Conservation (phyloP, 1,140 invertebrate genomes). For the Campoletis sonorensis region DNA sequence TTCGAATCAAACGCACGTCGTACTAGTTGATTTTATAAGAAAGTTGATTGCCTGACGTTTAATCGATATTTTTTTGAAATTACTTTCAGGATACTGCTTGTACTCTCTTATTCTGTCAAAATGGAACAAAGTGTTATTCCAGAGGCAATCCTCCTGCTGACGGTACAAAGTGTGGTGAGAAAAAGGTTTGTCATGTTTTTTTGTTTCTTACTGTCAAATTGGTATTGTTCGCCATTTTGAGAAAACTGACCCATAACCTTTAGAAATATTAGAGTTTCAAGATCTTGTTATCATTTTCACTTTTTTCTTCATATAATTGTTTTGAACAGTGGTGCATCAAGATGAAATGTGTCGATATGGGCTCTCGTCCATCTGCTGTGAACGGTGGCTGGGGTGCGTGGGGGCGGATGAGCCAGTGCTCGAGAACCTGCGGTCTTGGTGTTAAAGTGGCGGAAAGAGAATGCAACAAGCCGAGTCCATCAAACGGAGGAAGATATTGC, state of each 20-base stretch:
- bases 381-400: slow-evolving; percentile 83
- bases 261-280: neutral
- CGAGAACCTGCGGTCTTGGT: slow-evolving; percentile 81
- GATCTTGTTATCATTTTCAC: neutral
- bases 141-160: slow-evolving; percentile 80
- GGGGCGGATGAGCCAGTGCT: slow-evolving; percentile 79
- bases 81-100: slow-evolving; percentile 69
- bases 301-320: neutral
- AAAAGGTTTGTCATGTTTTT: slow-evolving; percentile 67
- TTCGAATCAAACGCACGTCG: too few species aligned
- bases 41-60: too few species aligned
- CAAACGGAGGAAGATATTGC: slow-evolving; percentile 81
- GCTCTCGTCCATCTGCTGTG: slow-evolving; percentile 79
- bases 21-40: too few species aligned
- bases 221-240: too few species aligned
- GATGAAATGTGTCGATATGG: slow-evolving; percentile 81
- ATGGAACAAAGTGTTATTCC: slow-evolving; percentile 77
- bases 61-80: too few species aligned
- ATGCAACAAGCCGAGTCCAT: slow-evolving; percentile 78
- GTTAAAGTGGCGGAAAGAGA: slow-evolving; percentile 74
- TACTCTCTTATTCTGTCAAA: slow-evolving; percentile 79
- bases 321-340: slow-evolving; percentile 81
- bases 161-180: slow-evolving; percentile 82
- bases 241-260: too few species aligned
- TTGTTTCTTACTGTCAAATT: neutral